Evolutionary conservation across 1,140 invertebrate species (phyloP), one percentile per base, ranked within the genome.

Genomic region (Drosophila equinoxialis): DNA sequence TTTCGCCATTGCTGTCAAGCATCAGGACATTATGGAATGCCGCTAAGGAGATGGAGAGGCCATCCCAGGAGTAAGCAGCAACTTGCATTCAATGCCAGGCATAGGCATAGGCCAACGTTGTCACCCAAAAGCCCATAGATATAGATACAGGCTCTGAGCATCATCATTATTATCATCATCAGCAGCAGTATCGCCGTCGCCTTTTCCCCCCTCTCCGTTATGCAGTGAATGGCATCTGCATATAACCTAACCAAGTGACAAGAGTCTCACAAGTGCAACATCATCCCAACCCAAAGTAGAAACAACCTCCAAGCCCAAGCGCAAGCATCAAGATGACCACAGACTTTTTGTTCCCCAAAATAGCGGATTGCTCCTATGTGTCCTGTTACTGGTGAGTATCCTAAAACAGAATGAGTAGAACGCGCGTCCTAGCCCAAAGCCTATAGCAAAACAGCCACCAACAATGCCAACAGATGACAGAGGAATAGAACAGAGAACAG

Each of bases 341-440:
- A 71, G 90, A 91, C 62, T 83, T 91, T 72, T 65, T 91, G 48
- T 95, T 95, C 92, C 93, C 94, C 26, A 95, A 95, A 93, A 93
- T 93, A 87, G 90, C 93, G 60, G 94, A 95, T 71, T 95, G 94
- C 92, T 95, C 94, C 76, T 94, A 95, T 92, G 94, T 95, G 61
- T 95, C 94, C 74, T 95, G 94, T 92, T 95, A 95, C 92, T 95
- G 94, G 94, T 94, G 92, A 94, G 94, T 93, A 70, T 14, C 14
- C 42, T 30, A 66, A 58, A 13, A 20, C 35, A 51, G 17, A 17
- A 17, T 17, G 17, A 17, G 17, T 14, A 57, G 8, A 20, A 35
- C 37, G 23, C n/a, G 26, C 37, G 23, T 57, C 59, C 55, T 70
- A 42, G 23, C 26, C 70, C 58, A 17, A 11, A 39, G 71, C 64